Conservation (phyloP, 2,113 vertebrate species). For the Scomber colias region DNA sequence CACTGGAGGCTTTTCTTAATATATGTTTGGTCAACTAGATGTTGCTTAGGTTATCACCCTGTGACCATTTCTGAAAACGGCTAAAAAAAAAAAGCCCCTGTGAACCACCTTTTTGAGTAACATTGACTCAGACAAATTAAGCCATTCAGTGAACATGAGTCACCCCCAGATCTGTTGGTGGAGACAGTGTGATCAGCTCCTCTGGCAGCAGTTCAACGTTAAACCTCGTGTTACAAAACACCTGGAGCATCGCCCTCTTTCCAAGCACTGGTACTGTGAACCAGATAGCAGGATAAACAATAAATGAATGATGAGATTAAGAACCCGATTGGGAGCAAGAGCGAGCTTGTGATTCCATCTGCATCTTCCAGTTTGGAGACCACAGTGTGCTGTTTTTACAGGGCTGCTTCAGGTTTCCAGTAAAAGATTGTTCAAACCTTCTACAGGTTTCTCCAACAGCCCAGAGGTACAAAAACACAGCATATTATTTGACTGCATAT, state of each 20-base stretch:
- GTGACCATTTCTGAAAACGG: neutral
- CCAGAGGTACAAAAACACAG: conserved; percentile 10
- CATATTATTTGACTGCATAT: conserved; percentile 23
- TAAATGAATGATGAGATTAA: conserved; percentile 67
- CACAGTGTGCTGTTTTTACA: conserved; percentile 14
- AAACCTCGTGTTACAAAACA: conserved; percentile 66
- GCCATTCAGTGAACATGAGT: conserved; percentile 40
- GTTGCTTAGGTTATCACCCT: neutral
- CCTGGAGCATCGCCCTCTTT: conserved; percentile 52
- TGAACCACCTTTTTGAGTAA: neutral
- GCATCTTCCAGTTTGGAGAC: conserved; percentile 17
- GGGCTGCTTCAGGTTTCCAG: conserved; percentile 41
- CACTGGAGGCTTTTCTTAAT: neutral
- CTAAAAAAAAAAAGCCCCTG: neutral
- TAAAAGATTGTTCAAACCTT: conserved; percentile 47
- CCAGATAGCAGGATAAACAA: conserved; percentile 50
- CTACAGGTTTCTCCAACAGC: conserved; percentile 10
- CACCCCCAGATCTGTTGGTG: conserved; percentile 33
- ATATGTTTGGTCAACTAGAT: conserved; percentile 7
- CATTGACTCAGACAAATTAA: conserved; percentile 36
- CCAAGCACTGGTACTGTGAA: conserved; percentile 46
- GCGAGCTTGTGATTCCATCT: conserved; percentile 50
- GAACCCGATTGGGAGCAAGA: conserved; percentile 35
- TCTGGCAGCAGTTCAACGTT: conserved; percentile 50
- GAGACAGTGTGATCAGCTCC: conserved; percentile 38